Conservation (phyloP, 2,113 vertebrate genomes). For the Aptenodytes forsteri region DNA sequence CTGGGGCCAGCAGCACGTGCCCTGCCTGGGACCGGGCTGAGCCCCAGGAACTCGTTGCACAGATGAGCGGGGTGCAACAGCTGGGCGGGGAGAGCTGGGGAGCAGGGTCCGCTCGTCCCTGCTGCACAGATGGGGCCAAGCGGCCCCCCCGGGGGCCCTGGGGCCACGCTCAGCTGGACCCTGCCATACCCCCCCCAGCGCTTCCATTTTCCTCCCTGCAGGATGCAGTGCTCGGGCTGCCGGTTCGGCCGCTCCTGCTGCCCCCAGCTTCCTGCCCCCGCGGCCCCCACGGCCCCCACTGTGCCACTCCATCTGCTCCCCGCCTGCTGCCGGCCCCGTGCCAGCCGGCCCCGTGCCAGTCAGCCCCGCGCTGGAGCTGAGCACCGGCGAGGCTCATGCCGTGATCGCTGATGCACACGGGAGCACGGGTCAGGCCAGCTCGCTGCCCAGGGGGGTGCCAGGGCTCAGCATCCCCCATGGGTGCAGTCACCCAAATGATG, state of each 20-base stretch:
- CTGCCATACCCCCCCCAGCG: rapidly evolving
- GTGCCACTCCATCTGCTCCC: conserved; percentile 38
- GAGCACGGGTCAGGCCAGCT: rapidly evolving
- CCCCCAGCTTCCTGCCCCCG: neutral
- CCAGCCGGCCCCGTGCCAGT: neutral
- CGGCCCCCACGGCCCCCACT: neutral
- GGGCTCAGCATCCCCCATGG: neutral
- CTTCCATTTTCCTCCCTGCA: neutral
- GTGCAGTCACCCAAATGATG: neutral
- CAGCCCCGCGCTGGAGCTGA: neutral
- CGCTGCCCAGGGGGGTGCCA: neutral
- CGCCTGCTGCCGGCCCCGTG: neutral
- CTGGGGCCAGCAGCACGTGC: rapidly evolving
- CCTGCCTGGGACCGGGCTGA: neutral
- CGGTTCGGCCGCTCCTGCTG: neutral
- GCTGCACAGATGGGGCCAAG: neutral
- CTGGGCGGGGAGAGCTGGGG: neutral
- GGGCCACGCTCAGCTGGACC: rapidly evolving
- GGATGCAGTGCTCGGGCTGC: neutral
- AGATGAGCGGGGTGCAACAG: neutral
- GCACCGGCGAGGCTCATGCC: neutral
- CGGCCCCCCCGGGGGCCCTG: rapidly evolving
- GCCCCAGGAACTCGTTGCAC: neutral
- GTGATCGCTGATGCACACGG: rapidly evolving
- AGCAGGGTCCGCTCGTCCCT: no score